These are phyloP conservation scores for Limnephilus rhombicus DNA, from an alignment of 2,888 invertebrate genomes.

Conservation along the genomic window DNA sequence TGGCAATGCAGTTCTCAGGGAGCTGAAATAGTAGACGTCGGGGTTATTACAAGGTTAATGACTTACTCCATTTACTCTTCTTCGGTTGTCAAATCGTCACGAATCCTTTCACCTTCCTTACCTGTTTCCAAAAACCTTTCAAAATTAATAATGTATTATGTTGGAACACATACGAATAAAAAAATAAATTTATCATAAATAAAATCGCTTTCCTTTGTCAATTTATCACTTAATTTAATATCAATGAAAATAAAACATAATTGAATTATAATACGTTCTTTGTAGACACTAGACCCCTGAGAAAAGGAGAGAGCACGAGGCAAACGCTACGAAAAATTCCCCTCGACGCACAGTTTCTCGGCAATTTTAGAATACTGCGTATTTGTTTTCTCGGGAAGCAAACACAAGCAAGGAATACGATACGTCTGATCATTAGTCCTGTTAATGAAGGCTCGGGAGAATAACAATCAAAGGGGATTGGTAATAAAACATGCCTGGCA, in stretches of 20 bases:
- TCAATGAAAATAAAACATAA: not conserved
- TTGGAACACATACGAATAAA: too few relatives aligned
- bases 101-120: too few relatives aligned
- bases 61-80: too few relatives aligned
- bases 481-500: not conserved
- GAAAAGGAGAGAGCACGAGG: not conserved
- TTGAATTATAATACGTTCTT: not conserved
- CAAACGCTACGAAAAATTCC: not conserved
- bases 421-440: not conserved
- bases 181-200: not conserved
- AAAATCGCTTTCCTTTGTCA: not conserved
- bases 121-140: too few relatives aligned
- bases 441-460: constrained; percentile 1
- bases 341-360: not conserved
- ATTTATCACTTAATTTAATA: not conserved
- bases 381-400: not conserved
- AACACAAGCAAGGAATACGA: not conserved
- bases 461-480: not conserved
- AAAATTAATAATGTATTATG: too few relatives aligned
- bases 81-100: too few relatives aligned
- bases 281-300: too few relatives aligned
- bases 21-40: too few relatives aligned
- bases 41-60: too few relatives aligned
- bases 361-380: not conserved
- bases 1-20: too few relatives aligned